A percentile compares a stretch with the other conserved stretches of the same genome.
phyloP scores from a whole-genome alignment of 1,140 invertebrate species.

The Aphis gossypii region DNA sequence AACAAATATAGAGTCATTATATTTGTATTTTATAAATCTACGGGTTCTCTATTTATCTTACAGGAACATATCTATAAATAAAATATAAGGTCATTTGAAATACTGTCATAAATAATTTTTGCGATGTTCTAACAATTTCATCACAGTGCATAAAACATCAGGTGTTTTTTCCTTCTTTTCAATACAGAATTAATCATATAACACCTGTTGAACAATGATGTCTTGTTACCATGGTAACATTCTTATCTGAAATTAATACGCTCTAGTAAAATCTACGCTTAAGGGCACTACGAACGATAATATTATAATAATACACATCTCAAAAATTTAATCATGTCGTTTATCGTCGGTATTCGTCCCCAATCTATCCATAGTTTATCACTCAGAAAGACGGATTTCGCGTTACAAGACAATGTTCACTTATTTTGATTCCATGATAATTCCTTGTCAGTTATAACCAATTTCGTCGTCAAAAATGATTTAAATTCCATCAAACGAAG shows the following conservation, averaged over 20 bases:
- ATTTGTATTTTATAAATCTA: not conserved
- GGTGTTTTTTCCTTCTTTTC: not conserved
- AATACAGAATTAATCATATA: not conserved
- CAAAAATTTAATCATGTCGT: not conserved
- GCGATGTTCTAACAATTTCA: not conserved
- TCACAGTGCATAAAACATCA: not conserved
- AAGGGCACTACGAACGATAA: not conserved
- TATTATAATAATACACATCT: not conserved
- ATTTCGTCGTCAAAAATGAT: not conserved
- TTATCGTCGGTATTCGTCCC: not conserved
- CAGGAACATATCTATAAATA: not conserved
- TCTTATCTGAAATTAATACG: not conserved
- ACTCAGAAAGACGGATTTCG: not conserved
- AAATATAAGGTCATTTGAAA: not conserved
- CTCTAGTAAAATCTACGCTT: not conserved
- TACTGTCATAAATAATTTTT: not conserved
- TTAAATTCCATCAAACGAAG: not conserved
- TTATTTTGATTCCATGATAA: not conserved
- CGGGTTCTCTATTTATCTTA: not conserved
- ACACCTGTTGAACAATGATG: slow-evolving; percentile 1
- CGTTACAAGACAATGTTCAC: not conserved
- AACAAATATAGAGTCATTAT: not conserved
- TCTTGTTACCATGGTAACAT: not conserved
- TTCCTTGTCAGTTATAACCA: not conserved
- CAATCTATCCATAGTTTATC: not conserved